These are phyloP conservation scores for Takifugu bimaculatus DNA, from an alignment of 2,113 vertebrate species.

Conservation along the genomic window DNA sequence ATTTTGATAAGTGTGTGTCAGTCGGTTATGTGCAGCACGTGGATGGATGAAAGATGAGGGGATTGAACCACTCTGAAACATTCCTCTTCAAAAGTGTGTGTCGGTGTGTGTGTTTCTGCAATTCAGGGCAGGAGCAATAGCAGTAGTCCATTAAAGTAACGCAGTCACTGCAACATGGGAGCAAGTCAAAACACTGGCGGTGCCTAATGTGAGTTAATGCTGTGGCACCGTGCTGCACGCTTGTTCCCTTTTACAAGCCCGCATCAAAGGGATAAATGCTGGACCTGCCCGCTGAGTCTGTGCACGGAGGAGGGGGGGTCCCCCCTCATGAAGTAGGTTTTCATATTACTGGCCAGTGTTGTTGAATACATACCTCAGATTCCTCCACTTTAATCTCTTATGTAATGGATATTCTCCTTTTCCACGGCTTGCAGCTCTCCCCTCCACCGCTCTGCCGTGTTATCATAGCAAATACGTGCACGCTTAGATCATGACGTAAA, in stretches of 20 bases:
- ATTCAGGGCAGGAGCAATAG: no score
- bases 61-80: not conserved
- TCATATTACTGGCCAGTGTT: conserved; percentile 55
- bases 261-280: conserved; percentile 57
- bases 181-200: conserved; percentile 42
- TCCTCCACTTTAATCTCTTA: conserved; percentile 73
- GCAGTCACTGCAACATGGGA: not conserved
- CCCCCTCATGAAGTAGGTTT: conserved; percentile 36
- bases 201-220: conserved; percentile 33
- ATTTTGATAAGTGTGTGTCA: conserved; percentile 37
- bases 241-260: conserved; percentile 46
- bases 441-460: conserved; percentile 34
- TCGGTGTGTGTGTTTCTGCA: not conserved
- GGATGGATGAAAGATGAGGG: conserved; percentile 49
- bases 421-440: conserved; percentile 45
- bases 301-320: conserved; percentile 17
- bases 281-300: conserved; percentile 30
- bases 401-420: conserved; percentile 69
- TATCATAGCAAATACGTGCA: conserved; percentile 42
- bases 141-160: not conserved
- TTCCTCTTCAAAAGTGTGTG: not conserved
- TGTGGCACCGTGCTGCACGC: conserved; percentile 17
- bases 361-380: conserved; percentile 69
- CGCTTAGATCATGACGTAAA: conserved; percentile 28
- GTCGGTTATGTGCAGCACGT: conserved; percentile 56